Evolutionary conservation across 2,888 invertebrate species (phyloP).

Genomic region (Thecophora atra): DNA sequence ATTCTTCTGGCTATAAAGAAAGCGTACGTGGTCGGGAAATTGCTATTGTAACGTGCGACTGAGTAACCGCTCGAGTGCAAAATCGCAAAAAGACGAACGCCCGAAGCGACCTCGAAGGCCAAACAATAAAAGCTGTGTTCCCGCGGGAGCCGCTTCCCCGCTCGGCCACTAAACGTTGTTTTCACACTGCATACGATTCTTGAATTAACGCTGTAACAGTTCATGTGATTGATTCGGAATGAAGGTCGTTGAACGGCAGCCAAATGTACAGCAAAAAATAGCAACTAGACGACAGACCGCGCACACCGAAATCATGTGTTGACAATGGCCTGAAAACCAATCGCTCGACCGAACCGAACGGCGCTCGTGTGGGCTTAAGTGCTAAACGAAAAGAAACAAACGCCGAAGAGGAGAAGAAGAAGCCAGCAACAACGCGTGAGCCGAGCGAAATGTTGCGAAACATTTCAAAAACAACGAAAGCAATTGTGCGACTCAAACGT

Average conservation of each 20-base stretch:
- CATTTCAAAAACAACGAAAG: constrained; percentile 16
- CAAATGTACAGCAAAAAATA: neutral
- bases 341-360: neutral
- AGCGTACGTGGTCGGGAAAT: no score
- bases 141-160: neutral
- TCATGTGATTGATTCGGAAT: constrained; percentile 37
- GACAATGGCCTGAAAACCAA: constrained; percentile 42
- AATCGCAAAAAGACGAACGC: no score
- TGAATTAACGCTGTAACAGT: constrained; percentile 18
- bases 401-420: constrained; percentile 3
- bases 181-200: neutral
- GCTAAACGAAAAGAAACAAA: constrained; percentile 7
- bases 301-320: constrained; percentile 36
- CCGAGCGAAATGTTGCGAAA: constrained; percentile 35
- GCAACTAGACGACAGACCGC: constrained; percentile 8
- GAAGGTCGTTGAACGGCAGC: constrained; percentile 39
- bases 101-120: no score
- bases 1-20: no score
- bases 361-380: neutral
- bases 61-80: no score
- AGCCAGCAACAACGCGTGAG: constrained; percentile 10
- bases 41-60: no score
- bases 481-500: constrained; percentile 19
- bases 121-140: neutral
- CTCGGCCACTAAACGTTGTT: neutral